A percentile compares a stretch with the other conserved stretches of the same genome.
Conservation (phyloP, 2,113 vertebrate genomes). For the Reinhardtius hippoglossoides region DNA sequence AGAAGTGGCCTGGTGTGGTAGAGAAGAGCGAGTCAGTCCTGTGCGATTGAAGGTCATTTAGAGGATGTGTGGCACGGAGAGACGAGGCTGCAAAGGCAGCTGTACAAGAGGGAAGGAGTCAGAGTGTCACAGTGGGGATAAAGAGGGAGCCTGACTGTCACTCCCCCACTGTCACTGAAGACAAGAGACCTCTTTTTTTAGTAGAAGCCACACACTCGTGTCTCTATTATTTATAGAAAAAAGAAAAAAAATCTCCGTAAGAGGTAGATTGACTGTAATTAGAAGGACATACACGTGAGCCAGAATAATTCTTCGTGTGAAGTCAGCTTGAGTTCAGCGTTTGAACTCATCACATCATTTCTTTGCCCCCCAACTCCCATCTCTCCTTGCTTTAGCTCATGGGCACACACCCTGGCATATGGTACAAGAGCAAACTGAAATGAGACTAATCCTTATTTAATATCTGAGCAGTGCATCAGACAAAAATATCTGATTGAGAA, state of each 20-base stretch:
- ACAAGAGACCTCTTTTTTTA: slow-evolving; percentile 22
- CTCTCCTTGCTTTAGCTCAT: slow-evolving; percentile 35
- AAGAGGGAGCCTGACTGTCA: slow-evolving; percentile 11
- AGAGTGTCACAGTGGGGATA: slow-evolving; percentile 26
- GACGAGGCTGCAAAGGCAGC: slow-evolving; percentile 45
- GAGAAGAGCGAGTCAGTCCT: slow-evolving; percentile 41
- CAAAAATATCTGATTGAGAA: slow-evolving; percentile 8
- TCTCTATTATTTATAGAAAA: neutral
- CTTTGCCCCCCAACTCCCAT: slow-evolving; percentile 15
- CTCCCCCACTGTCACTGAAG: slow-evolving; percentile 19
- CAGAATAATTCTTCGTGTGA: slow-evolving; percentile 6
- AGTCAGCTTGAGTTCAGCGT: slow-evolving; percentile 31
- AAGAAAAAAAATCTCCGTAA: neutral
- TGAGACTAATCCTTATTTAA: slow-evolving; percentile 31
- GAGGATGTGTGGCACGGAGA: slow-evolving; percentile 58
- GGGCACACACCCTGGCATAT: slow-evolving; percentile 27
- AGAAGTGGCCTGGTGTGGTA: slow-evolving; percentile 34
- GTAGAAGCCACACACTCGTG: neutral
- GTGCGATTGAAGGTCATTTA: slow-evolving; percentile 74
- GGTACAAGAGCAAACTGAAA: slow-evolving; percentile 26
- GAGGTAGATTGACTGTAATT: neutral
- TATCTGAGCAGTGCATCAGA: neutral
- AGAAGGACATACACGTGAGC: slow-evolving; percentile 12
- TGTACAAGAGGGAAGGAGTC: slow-evolving; percentile 37
- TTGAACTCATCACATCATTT: slow-evolving; percentile 32